phyloP scores from a whole-genome alignment of 2,113 vertebrate genomes.

The Saimiri boliviensis region DNA sequence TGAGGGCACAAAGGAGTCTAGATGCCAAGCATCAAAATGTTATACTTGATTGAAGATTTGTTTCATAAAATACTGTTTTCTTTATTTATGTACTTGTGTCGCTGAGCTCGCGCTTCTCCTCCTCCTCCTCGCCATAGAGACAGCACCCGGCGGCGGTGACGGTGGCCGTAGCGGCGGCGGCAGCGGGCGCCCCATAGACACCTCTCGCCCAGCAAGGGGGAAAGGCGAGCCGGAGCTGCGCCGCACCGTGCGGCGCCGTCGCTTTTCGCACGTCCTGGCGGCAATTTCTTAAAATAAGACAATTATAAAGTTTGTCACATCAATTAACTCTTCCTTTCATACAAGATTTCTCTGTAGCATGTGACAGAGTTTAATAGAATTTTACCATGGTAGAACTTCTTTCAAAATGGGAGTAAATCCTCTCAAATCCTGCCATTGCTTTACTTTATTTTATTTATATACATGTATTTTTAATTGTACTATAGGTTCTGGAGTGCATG shows the following conservation, averaged over 20 bases:
- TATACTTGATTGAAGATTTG: constrained; percentile 78
- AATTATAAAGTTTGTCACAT: too few relatives aligned
- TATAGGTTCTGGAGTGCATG: too few relatives aligned
- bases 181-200: constrained; percentile 77
- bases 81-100: constrained; percentile 70
- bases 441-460: too few relatives aligned
- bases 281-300: not conserved
- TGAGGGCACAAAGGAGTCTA: constrained; percentile 90
- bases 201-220: constrained; percentile 61
- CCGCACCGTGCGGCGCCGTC: constrained; percentile 64
- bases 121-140: constrained; percentile 80
- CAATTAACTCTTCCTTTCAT: too few relatives aligned
- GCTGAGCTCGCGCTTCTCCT: constrained; percentile 69
- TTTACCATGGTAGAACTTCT: too few relatives aligned
- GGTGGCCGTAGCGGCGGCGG: constrained; percentile 57
- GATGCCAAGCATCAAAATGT: constrained; percentile 88
- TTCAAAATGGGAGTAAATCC: too few relatives aligned
- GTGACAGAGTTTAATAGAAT: too few relatives aligned
- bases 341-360: too few relatives aligned
- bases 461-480: too few relatives aligned
- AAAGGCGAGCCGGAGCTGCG: constrained; percentile 63
- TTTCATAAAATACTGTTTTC: constrained; percentile 82
- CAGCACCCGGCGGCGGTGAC: constrained; percentile 61
- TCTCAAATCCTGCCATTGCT: too few relatives aligned
- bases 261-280: constrained; percentile 50